phyloP scores from a whole-genome alignment of 2,113 vertebrate genomes.

The Calonectris borealis region DNA sequence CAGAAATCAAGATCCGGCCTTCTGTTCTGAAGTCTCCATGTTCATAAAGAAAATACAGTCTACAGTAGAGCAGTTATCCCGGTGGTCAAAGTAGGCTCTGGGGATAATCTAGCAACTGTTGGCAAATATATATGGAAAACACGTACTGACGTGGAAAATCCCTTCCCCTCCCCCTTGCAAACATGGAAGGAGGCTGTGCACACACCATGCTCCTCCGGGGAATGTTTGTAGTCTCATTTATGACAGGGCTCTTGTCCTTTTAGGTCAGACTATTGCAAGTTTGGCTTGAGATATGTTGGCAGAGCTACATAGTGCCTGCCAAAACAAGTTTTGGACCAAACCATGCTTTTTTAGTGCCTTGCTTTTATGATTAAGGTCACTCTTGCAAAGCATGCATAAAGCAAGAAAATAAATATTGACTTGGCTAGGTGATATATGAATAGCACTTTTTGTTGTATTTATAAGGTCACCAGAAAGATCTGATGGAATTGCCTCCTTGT shows the following conservation, averaged over 20 bases:
- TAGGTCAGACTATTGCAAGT: slow-evolving; percentile 33
- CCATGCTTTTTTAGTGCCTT: background rate
- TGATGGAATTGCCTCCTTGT: background rate
- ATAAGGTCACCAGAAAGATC: slow-evolving; percentile 12
- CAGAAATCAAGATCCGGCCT: background rate
- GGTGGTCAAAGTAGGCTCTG: slow-evolving; percentile 22
- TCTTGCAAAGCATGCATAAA: background rate
- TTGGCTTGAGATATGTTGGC: slow-evolving; percentile 39
- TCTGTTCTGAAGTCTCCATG: background rate
- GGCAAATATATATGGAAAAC: slow-evolving; percentile 57
- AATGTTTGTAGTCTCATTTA: slow-evolving; percentile 52
- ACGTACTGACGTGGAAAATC: slow-evolving; percentile 57
- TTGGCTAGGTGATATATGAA: slow-evolving; percentile 30
- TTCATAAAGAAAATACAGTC: slow-evolving; percentile 39
- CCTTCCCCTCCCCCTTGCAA: slow-evolving; percentile 39
- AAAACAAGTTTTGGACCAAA: slow-evolving; percentile 35
- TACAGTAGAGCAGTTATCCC: slow-evolving; percentile 25
- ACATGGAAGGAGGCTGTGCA: slow-evolving; percentile 35
- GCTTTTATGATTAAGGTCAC: slow-evolving; percentile 29
- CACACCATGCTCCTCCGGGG: background rate
- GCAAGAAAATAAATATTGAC: slow-evolving; percentile 48
- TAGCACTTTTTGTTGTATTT: slow-evolving; percentile 15
- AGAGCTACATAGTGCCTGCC: background rate
- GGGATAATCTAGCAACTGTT: slow-evolving; percentile 47
- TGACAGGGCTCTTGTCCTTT: slow-evolving; percentile 56